phyloP scores from a whole-genome alignment of 2,113 vertebrate species.

The Reinhardtius hippoglossoides region DNA sequence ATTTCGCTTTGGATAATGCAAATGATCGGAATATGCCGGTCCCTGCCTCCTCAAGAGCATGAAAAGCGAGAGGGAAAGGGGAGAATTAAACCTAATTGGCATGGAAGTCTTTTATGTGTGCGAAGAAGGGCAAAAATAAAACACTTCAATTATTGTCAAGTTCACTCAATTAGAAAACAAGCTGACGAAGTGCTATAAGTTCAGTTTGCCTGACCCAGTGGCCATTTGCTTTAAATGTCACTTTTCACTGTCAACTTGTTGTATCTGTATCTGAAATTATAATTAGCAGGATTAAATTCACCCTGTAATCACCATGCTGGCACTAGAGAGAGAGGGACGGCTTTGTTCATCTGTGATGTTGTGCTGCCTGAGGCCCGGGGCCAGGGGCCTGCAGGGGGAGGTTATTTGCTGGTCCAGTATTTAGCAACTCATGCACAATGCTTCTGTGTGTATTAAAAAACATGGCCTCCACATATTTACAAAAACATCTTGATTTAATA shows the following conservation, averaged over 20 bases:
- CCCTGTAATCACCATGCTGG: constrained; percentile 27
- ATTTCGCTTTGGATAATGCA: constrained; percentile 96
- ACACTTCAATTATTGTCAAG: constrained; percentile 79
- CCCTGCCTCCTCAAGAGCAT: constrained; percentile 85
- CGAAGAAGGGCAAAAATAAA: constrained; percentile 78
- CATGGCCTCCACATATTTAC: neutral
- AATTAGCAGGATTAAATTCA: constrained; percentile 60
- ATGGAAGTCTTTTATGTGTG: constrained; percentile 92
- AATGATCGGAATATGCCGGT: constrained; percentile 96
- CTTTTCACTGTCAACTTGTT: constrained; percentile 54
- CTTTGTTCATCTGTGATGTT: constrained; percentile 36
- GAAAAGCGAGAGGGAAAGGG: constrained; percentile 81
- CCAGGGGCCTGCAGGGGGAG: neutral
- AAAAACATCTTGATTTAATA: neutral
- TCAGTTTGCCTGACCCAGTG: constrained; percentile 48
- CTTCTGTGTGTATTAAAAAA: neutral
- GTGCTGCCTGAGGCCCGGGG: neutral
- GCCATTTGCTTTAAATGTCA: constrained; percentile 47
- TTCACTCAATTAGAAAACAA: constrained; percentile 77
- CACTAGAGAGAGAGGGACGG: constrained; percentile 12
- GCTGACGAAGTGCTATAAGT: constrained; percentile 68
- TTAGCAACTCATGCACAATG: constrained; percentile 3
- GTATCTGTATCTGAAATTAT: constrained; percentile 60
- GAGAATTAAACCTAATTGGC: constrained; percentile 93
- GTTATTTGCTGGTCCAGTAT: neutral